A percentile compares a stretch with the other conserved stretches of the same genome.
Conservation (phyloP, 2,113 vertebrate species). For the Thryonomys swinderianus region DNA sequence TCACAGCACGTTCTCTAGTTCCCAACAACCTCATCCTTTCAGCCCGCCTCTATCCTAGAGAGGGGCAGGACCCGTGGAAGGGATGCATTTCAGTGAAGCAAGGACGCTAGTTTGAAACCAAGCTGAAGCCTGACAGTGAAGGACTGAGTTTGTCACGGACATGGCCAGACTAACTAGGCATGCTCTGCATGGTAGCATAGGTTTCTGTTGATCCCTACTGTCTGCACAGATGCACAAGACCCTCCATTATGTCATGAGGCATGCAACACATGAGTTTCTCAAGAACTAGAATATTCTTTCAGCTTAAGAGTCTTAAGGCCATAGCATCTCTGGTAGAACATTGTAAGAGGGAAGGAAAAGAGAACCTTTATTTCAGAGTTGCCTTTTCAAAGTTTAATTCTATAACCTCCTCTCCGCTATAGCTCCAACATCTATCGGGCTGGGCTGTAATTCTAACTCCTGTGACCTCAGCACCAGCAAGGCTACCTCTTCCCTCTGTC, state of each 20-base stretch:
- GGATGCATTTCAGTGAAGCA: constrained; percentile 22
- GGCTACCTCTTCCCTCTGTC: neutral
- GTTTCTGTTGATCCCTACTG: neutral
- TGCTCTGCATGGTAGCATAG: neutral
- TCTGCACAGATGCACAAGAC: neutral
- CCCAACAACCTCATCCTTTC: constrained; percentile 28
- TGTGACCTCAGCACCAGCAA: neutral
- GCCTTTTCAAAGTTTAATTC: neutral
- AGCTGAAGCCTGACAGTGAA: neutral
- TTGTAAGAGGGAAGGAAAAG: neutral
- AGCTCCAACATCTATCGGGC: neutral
- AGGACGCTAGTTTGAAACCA: neutral
- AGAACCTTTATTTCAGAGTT: neutral
- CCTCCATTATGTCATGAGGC: neutral
- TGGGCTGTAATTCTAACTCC: neutral
- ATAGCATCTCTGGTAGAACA: neutral
- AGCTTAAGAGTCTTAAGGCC: neutral
- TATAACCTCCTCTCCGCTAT: neutral
- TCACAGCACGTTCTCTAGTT: constrained; percentile 34
- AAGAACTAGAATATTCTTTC: neutral
- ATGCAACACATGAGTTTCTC: neutral
- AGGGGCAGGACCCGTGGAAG: neutral
- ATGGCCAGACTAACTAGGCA: neutral
- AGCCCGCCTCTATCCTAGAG: constrained; percentile 17
- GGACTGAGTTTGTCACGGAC: neutral